Percentiles rank a stretch among this genome's conserved stretches.
Evolutionary conservation across 2,113 vertebrate species (phyloP).

Genomic region (Pelusios castaneus): DNA sequence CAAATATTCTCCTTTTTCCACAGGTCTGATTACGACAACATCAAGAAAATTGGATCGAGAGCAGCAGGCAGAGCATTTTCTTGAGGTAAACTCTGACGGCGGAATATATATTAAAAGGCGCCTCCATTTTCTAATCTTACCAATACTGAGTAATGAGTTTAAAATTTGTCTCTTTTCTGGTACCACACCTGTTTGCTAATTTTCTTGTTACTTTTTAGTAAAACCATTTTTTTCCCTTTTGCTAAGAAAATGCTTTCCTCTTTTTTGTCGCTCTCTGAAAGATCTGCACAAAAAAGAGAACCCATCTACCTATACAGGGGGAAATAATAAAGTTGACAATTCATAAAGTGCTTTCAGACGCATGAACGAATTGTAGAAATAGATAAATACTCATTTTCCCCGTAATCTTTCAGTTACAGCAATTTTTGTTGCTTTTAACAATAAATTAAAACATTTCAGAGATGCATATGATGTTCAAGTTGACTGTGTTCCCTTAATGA

Average conservation of each 20-base stretch:
- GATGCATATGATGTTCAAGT: neutral
- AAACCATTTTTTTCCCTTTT: conserved; percentile 13
- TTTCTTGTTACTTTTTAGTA: neutral
- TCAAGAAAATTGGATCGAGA: conserved; percentile 94
- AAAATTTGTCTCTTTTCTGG: neutral
- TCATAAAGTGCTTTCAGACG: neutral
- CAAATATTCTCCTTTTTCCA: conserved; percentile 68
- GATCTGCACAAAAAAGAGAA: neutral
- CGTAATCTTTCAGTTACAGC: neutral
- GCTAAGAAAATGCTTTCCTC: neutral
- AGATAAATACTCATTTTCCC: neutral
- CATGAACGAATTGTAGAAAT: neutral
- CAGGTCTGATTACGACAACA: conserved; percentile 95
- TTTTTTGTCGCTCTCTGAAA: neutral
- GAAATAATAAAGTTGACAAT: neutral
- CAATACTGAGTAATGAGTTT: neutral
- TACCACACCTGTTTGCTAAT: neutral
- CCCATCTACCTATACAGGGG: neutral
- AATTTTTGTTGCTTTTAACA: neutral
- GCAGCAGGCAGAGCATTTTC: conserved; percentile 93
- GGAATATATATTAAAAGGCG: conserved; percentile 12
- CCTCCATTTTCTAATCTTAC: neutral
- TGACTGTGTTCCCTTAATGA: neutral
- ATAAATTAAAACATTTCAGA: neutral
- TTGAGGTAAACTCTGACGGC: conserved; percentile 85